Evolutionary conservation across 2,888 invertebrate species (phyloP), one percentile per base, ranked within the genome.

Genomic region (Eumacrocentrus americanus): DNA sequence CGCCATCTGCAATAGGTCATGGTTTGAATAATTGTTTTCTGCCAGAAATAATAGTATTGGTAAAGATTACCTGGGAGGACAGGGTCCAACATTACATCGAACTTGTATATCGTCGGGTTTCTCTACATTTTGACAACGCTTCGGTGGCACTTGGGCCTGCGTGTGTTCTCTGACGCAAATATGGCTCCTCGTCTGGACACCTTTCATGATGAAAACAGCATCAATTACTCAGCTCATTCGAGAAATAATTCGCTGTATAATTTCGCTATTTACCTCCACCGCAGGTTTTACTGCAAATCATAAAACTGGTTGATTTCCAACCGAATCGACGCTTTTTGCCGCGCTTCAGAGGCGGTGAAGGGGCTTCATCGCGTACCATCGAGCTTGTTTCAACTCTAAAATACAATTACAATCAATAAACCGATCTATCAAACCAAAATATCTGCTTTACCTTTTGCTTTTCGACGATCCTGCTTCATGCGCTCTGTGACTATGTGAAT

Each of bases 231-330:
- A 40, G 22, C 12, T 9, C 23, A 46, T 29, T 16, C 29, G 9
- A 18, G 2, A 51, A 29, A 29, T 29, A 22, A n/a, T 7, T 6
- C 5, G n/a, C n/a, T n/a, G 7, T 20, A 40, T 7, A 1, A 58
- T 35, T 40, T 38, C 34, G 18, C 47, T 35, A 66, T 75, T 75
- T 76, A 83, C 91, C 91, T 73, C 91, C 93, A 0, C 92, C 94
- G 73, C 94, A 94, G 9, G 89, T 85, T 74, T 89, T 88, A 1
- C 91, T 89, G 77, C 95, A 95, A 14, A 89, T 86, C 0, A 90
- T 89, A 67, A 91, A 89, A 0, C 91, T 89, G 1, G 88, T 82
- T 18, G 91, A 86, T 75, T 90, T 92, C 95, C 95, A 95, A 1
- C 84, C 75, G 72, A 89, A 91, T 70, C 84, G 85, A 66, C 87